Evolutionary conservation across 2,797 vertebrate genomes (phyloP).

Genomic region (Arctocebus calabarensis): DNA sequence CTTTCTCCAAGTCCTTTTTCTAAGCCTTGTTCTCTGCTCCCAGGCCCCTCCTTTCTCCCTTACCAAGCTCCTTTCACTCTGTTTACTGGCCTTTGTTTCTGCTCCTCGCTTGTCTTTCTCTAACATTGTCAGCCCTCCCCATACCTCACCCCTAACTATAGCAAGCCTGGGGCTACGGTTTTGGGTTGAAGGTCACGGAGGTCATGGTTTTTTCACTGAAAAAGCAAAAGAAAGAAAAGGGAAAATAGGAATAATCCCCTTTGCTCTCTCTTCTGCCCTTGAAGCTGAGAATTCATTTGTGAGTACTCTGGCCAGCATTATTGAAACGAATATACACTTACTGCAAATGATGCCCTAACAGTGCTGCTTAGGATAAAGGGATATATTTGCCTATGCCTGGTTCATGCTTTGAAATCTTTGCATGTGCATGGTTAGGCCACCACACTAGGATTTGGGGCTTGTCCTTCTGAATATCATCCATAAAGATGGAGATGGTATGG

Average conservation of each 20-base stretch:
- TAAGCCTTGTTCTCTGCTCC: slow-evolving; percentile 75
- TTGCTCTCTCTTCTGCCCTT: slow-evolving; percentile 52
- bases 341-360: background rate
- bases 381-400: background rate
- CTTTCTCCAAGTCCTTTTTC: slow-evolving; percentile 79
- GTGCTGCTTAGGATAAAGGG: slow-evolving; percentile 38
- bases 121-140: slow-evolving; percentile 63
- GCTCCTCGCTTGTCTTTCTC: slow-evolving; percentile 52
- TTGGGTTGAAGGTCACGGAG: slow-evolving; percentile 58
- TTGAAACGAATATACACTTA: background rate
- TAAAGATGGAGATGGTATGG: background rate
- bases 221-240: background rate
- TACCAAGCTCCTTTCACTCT: slow-evolving; percentile 72
- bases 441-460: slow-evolving; percentile 4
- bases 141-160: slow-evolving; percentile 48
- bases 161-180: slow-evolving; percentile 67
- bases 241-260: background rate
- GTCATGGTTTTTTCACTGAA: slow-evolving; percentile 64
- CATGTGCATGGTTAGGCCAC: background rate
- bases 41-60: background rate
- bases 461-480: slow-evolving; percentile 1
- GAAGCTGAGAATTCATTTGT: slow-evolving; percentile 46
- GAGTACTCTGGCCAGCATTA: slow-evolving; percentile 18
- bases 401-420: slow-evolving; percentile 4
- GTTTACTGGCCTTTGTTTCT: slow-evolving; percentile 66